phyloP scores from a whole-genome alignment of 37 sponge, comb jelly and placozoan genomes.

The Aplysina aerophoba region DNA sequence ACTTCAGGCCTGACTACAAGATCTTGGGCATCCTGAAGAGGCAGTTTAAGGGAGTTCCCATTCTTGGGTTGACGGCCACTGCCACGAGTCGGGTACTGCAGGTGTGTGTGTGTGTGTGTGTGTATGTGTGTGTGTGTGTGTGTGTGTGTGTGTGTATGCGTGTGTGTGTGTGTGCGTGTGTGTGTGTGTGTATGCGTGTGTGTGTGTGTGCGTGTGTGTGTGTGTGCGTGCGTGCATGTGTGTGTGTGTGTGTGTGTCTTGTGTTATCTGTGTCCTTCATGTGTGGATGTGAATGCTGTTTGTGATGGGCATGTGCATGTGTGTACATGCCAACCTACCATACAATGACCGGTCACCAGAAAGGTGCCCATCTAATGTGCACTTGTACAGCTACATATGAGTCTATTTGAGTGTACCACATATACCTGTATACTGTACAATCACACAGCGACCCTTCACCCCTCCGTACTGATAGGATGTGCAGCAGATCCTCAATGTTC shows the following conservation, averaged over 20 bases:
- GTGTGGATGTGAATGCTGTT: too few species aligned
- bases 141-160: conserved; percentile 41
- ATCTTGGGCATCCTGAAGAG: conserved; percentile 82
- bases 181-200: conserved; percentile 15
- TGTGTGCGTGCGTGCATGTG: too few species aligned
- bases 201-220: neutral
- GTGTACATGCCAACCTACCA: too few species aligned
- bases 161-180: conserved; percentile 5
- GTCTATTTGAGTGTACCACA: too few species aligned
- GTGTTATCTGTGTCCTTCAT: too few species aligned
- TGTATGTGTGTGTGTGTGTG: conserved; percentile 39
- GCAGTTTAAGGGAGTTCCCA: conserved; percentile 84
- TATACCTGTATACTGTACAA: too few species aligned
- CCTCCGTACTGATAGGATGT: conserved; percentile 48
- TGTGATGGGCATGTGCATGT: too few species aligned
- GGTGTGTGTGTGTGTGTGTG: conserved; percentile 43
- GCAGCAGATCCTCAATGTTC: conserved; percentile 54
- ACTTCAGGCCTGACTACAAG: conserved; percentile 96
- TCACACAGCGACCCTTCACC: neutral
- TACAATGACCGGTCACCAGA: too few species aligned
- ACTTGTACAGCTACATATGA: too few species aligned
- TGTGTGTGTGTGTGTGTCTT: too few species aligned
- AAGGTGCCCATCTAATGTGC: too few species aligned
- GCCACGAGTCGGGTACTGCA: conserved; percentile 81
- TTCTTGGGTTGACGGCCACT: conserved; percentile 96